Evolutionary conservation across 2,113 vertebrate species (phyloP).

Genomic region (Zeus faber): DNA sequence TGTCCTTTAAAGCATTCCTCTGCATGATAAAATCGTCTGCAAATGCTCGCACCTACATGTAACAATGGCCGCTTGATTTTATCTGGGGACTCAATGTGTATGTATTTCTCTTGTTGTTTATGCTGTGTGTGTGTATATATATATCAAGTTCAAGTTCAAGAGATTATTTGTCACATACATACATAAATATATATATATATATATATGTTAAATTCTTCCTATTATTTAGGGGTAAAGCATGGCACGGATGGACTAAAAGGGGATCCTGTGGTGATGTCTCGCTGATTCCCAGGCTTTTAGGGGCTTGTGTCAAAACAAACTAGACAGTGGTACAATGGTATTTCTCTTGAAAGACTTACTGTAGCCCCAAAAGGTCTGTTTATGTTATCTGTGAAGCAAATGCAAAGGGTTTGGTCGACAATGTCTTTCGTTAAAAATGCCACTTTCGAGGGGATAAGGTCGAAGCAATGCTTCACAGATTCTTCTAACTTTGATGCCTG

Average conservation of each 20-base stretch:
- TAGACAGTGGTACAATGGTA: conserved; percentile 33
- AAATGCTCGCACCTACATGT: conserved; percentile 69
- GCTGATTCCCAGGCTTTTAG: conserved; percentile 68
- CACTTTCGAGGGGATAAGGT: conserved; percentile 29
- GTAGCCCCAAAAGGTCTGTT: conserved; percentile 65
- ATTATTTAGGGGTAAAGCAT: conserved; percentile 71
- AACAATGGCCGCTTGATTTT: conserved; percentile 60
- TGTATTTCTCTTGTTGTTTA: too few relatives aligned
- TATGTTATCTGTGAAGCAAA: conserved; percentile 74
- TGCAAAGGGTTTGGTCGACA: conserved; percentile 17
- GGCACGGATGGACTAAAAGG: conserved; percentile 65
- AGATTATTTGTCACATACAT: too few relatives aligned
- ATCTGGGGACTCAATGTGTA: conserved; percentile 62
- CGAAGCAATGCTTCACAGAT: conserved; percentile 73
- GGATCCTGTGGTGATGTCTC: conserved; percentile 57
- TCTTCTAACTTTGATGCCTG: conserved; percentile 50
- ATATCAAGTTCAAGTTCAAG: too few relatives aligned
- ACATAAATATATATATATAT: too few relatives aligned
- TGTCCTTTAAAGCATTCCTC: conserved; percentile 71
- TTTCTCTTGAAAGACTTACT: conserved; percentile 42
- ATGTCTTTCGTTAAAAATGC: conserved; percentile 5
- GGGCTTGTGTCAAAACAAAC: conserved; percentile 54
- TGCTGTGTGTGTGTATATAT: too few relatives aligned
- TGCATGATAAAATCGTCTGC: conserved; percentile 73
- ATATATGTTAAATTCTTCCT: conserved; percentile 71